These are phyloP conservation scores for Anguilla rostrata DNA, from an alignment of 2,113 vertebrate species.

Conservation along the genomic window DNA sequence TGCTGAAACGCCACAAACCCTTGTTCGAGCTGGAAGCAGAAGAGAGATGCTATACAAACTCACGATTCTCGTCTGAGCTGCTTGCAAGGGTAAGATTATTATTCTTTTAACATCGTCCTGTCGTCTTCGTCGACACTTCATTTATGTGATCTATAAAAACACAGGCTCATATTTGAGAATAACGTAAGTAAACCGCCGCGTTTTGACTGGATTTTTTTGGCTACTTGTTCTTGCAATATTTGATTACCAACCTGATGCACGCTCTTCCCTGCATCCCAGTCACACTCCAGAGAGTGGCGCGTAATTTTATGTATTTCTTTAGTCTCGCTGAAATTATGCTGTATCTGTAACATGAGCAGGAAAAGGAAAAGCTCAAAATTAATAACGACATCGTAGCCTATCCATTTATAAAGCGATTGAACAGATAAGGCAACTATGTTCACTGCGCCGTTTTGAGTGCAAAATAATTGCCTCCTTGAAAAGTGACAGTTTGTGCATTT, in stretches of 20 bases:
- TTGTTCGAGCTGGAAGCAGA: slow-evolving; percentile 47
- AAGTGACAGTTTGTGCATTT: not conserved
- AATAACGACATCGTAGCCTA: too few species aligned
- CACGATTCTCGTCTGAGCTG: slow-evolving; percentile 63
- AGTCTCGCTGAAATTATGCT: not conserved
- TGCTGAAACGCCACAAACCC: slow-evolving; percentile 66
- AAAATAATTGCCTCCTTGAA: not conserved
- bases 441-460: not conserved
- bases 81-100: slow-evolving; percentile 70
- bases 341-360: not conserved
- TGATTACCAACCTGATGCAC: slow-evolving; percentile 59
- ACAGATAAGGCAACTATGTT: too few species aligned
- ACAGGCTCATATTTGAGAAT: not conserved
- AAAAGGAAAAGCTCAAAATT: too few species aligned
- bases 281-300: not conserved
- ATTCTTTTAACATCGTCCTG: not conserved
- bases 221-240: not conserved
- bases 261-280: not conserved
- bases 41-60: slow-evolving; percentile 68
- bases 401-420: too few species aligned
- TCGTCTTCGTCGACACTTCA: not conserved
- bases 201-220: not conserved
- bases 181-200: not conserved
- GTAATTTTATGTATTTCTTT: not conserved
- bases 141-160: not conserved